Evolutionary conservation across 2,113 vertebrate species (phyloP).

Genomic region (Solea solea): DNA sequence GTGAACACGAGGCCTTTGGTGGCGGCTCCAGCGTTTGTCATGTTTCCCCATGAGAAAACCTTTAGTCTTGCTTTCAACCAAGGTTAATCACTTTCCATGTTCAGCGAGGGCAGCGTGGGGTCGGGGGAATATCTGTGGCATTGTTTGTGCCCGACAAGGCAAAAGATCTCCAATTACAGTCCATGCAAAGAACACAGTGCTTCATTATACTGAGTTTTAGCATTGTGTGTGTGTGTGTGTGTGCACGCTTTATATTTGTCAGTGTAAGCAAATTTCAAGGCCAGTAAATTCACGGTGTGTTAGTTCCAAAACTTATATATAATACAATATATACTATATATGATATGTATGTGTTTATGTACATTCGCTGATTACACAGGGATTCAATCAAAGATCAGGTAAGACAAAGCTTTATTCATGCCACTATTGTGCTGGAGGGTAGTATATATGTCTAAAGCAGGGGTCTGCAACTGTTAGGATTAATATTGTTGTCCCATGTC

Average conservation of each 20-base stretch:
- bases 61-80: background rate
- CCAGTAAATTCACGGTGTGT: background rate
- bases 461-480: no score
- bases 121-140: constrained; percentile 16
- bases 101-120: background rate
- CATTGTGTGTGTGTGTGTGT: constrained; percentile 1
- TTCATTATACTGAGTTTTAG: constrained; percentile 15
- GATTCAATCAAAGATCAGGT: no score
- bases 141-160: constrained; percentile 38
- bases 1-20: background rate
- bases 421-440: no score
- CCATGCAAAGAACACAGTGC: constrained; percentile 18
- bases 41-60: constrained; percentile 12
- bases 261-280: background rate
- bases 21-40: background rate
- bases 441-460: no score
- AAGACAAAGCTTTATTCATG: no score
- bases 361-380: no score
- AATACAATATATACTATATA: no score
- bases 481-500: no score
- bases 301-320: no score
- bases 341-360: background rate
- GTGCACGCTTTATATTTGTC: background rate
- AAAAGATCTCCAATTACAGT: constrained; percentile 40
- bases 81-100: constrained; percentile 23